Conservation (phyloP, 2,888 invertebrate species). For the Phania funesta region DNA sequence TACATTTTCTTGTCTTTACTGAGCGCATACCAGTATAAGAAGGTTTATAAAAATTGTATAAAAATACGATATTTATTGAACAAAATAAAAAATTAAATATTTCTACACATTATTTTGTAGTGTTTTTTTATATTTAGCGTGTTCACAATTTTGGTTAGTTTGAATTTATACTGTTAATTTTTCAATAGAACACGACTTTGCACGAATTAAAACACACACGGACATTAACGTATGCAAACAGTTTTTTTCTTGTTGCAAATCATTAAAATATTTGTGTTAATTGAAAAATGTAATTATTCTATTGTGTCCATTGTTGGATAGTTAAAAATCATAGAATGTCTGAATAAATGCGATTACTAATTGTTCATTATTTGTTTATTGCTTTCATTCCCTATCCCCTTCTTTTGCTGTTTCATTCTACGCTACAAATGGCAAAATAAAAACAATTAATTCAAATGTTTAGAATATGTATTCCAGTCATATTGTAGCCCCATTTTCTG, state of each 20-base stretch:
- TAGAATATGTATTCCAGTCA: too few relatives aligned
- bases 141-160: conserved; percentile 39
- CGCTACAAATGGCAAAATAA: too few relatives aligned
- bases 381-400: too few relatives aligned
- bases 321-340: conserved; percentile 35
- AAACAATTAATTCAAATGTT: too few relatives aligned
- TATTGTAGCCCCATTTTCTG: too few relatives aligned
- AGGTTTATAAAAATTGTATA: too few relatives aligned
- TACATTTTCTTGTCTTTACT: too few relatives aligned
- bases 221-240: neutral
- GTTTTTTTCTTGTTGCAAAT: conserved; percentile 19
- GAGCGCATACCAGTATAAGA: too few relatives aligned
- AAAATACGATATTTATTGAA: conserved; percentile 27
- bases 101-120: neutral
- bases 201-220: neutral
- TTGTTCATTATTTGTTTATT: conserved; percentile 7
- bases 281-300: conserved; percentile 56
- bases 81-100: conserved; percentile 3
- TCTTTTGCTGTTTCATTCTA: neutral
- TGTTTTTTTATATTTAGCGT: neutral
- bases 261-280: conserved; percentile 48
- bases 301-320: conserved; percentile 32
- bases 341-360: conserved; percentile 11
- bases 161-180: neutral
- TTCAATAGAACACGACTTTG: conserved; percentile 8